phyloP scores from a whole-genome alignment of 2,888 invertebrate genomes.

The Phalera bucephala region DNA sequence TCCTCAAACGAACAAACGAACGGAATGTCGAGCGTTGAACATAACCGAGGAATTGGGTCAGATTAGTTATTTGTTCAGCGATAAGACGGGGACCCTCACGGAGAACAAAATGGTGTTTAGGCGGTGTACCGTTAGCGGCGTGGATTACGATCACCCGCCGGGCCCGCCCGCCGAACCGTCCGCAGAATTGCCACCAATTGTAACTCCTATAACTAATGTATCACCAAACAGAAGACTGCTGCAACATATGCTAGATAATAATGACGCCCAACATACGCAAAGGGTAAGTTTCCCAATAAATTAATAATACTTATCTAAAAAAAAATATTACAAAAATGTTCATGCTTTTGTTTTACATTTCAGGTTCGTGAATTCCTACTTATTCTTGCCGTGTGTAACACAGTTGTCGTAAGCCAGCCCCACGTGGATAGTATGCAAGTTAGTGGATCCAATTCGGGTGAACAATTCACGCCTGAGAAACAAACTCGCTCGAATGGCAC shows the following conservation, averaged over 20 bases:
- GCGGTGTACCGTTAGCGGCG: conserved; percentile 93
- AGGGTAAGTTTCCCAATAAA: conserved; percentile 43
- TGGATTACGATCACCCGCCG: conserved; percentile 93
- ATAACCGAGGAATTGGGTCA: conserved; percentile 99
- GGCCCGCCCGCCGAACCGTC: conserved; percentile 87
- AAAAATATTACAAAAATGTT: no score
- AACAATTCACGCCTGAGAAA: conserved; percentile 74
- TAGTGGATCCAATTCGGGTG: conserved; percentile 65
- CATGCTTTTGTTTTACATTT: no score
- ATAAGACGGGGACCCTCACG: conserved; percentile 98
- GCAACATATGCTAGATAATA: conserved; percentile 64
- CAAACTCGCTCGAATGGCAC: conserved; percentile 62
- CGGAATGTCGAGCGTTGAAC: conserved; percentile 95
- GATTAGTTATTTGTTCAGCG: conserved; percentile 94
- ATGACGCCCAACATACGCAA: conserved; percentile 84
- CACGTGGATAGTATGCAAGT: conserved; percentile 87
- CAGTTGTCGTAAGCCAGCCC: conserved; percentile 96
- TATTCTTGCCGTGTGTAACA: conserved; percentile 96
- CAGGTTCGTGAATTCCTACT: conserved; percentile 94
- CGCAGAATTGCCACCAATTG: conserved; percentile 70
- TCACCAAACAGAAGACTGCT: conserved; percentile 70
- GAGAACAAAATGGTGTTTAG: conserved; percentile 99
- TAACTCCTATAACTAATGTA: conserved; percentile 72
- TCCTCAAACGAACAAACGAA: conserved; percentile 88
- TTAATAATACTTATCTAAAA: no score